Conservation (phyloP, 2,113 vertebrate genomes). For the Amblyornis subalaris region DNA sequence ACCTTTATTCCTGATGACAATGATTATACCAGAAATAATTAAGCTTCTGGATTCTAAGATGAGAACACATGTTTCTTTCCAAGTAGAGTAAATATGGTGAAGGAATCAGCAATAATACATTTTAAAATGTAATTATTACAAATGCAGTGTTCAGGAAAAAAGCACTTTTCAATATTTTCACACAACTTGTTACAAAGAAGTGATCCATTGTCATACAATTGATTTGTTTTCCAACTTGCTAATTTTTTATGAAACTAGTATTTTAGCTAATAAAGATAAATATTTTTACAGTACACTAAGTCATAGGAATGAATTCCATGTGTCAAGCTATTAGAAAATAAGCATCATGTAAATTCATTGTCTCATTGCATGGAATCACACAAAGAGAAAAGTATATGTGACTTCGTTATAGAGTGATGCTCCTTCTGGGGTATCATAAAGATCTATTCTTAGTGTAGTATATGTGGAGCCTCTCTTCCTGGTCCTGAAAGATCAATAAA, state of each 20-base stretch:
- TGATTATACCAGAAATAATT: not conserved
- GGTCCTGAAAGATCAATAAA: not conserved
- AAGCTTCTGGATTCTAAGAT: not conserved
- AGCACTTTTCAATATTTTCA: not conserved
- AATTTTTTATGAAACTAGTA: not conserved
- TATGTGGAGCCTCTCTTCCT: not conserved
- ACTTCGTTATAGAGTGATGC: rapidly evolving
- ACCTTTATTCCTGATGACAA: not conserved
- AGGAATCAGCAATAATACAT: not conserved
- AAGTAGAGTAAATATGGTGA: not conserved
- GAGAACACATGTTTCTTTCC: not conserved
- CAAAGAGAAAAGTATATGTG: not conserved
- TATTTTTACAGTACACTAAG: not conserved
- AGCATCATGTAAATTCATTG: not conserved
- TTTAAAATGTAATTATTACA: not conserved
- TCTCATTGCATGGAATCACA: not conserved
- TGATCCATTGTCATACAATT: not conserved
- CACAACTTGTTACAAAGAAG: not conserved
- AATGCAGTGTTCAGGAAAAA: not conserved
- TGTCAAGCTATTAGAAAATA: not conserved
- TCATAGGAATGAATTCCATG: not conserved
- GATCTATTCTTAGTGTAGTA: not conserved
- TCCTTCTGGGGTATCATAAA: not conserved
- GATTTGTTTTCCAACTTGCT: not conserved
- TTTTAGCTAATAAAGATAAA: not conserved